phyloP scores from a whole-genome alignment of 2,113 vertebrate genomes.

The Boleophthalmus pectinirostris region DNA sequence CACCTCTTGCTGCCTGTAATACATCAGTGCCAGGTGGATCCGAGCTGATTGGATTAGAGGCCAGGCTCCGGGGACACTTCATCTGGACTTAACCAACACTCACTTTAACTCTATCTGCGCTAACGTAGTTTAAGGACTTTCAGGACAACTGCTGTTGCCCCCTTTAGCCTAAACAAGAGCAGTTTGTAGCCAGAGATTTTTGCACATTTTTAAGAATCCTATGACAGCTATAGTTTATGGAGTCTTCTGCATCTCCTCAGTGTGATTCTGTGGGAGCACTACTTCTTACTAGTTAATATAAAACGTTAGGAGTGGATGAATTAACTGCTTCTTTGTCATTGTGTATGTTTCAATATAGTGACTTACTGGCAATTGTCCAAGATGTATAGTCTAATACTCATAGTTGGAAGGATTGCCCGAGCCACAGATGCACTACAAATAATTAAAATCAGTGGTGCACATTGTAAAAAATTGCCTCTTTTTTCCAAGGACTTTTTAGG shows the following conservation, averaged over 20 bases:
- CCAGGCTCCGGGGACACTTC: conserved; percentile 67
- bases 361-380: too few species aligned
- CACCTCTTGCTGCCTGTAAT: conserved; percentile 67
- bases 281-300: neutral
- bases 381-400: too few species aligned
- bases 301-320: neutral
- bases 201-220: neutral
- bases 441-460: too few species aligned
- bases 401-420: too few species aligned
- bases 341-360: too few species aligned
- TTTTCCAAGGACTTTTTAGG: too few species aligned
- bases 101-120: conserved; percentile 41
- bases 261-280: neutral
- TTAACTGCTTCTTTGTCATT: neutral
- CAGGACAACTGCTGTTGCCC: conserved; percentile 53
- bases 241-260: neutral
- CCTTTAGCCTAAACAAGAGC: conserved; percentile 19
- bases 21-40: conserved; percentile 80
- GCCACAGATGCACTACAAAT: too few species aligned
- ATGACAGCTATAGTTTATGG: neutral
- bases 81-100: conserved; percentile 53
- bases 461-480: too few species aligned
- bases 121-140: conserved; percentile 63
- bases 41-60: conserved; percentile 72
- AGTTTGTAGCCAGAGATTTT: neutral